phyloP scores from a whole-genome alignment of 2,113 vertebrate species.

The Pycnonotus jocosus region DNA sequence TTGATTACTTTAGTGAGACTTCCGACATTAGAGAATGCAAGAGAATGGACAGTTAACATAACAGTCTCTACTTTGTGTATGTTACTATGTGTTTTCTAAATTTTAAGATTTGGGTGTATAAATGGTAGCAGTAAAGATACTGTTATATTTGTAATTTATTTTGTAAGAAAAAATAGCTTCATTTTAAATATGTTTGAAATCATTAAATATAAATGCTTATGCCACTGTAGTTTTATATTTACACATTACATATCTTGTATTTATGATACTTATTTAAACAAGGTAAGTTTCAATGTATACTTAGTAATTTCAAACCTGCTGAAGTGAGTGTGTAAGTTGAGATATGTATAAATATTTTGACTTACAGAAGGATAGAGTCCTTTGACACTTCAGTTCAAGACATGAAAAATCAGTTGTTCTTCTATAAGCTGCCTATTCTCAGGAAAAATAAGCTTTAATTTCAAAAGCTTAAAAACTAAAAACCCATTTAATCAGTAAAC shows the following conservation, averaged over 20 bases:
- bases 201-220: neutral
- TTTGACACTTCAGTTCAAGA: neutral
- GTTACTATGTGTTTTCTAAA: neutral
- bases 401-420: neutral
- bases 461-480: neutral
- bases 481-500: neutral
- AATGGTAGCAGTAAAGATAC: neutral
- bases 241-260: neutral
- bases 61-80: neutral
- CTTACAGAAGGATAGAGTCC: neutral
- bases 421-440: neutral
- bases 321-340: neutral
- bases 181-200: neutral
- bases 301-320: neutral
- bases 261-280: neutral
- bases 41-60: neutral
- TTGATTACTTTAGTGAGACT: neutral
- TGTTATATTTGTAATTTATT: neutral
- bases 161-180: neutral
- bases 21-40: neutral
- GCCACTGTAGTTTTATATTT: neutral
- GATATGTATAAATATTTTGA: neutral
- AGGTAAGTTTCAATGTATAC: neutral
- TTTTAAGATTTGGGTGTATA: neutral
- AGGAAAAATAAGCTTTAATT: neutral